Percentiles rank a stretch among this genome's conserved stretches.
These are phyloP conservation scores for Myripristis jacobus DNA, from an alignment of 2,797 vertebrate genomes.

Conservation along the genomic window DNA sequence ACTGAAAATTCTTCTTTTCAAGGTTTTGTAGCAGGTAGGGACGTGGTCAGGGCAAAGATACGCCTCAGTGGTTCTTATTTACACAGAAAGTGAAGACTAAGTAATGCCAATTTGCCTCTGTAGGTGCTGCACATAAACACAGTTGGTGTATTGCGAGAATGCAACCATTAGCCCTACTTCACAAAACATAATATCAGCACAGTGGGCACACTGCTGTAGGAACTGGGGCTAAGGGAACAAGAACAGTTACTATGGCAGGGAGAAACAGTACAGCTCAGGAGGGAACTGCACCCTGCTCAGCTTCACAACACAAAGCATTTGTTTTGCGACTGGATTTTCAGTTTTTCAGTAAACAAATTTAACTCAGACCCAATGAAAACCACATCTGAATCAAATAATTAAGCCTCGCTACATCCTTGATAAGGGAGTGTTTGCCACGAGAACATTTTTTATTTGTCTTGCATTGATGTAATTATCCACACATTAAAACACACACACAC, in stretches of 20 bases:
- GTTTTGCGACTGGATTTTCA: constrained; percentile 6
- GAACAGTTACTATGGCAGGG: constrained; percentile 63
- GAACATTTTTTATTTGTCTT: constrained; percentile 2
- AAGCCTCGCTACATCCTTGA: not conserved
- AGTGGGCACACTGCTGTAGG: constrained; percentile 64
- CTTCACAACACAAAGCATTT: constrained; percentile 21
- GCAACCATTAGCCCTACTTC: constrained; percentile 62
- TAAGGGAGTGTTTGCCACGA: not conserved
- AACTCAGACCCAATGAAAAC: constrained; percentile 31
- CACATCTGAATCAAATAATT: not conserved
- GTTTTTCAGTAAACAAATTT: constrained; percentile 52
- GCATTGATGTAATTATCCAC: constrained; percentile 16
- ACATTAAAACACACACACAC: constrained; percentile 23
- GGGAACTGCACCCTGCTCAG: constrained; percentile 53
- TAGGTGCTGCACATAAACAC: constrained; percentile 55
- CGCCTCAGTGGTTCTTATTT: constrained; percentile 58
- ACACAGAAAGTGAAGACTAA: constrained; percentile 42
- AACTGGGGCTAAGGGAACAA: constrained; percentile 57
- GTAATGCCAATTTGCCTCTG: constrained; percentile 48
- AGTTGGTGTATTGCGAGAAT: constrained; percentile 51
- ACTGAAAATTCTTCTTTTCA: too few species aligned
- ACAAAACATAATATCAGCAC: constrained; percentile 64
- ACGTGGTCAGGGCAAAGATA: constrained; percentile 18
- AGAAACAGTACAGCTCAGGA: constrained; percentile 42
- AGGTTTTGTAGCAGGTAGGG: constrained; percentile 27